Evolutionary conservation across 2,888 invertebrate genomes (phyloP), one percentile per base, ranked within the genome.

Genomic region (Coleophora deauratella): DNA sequence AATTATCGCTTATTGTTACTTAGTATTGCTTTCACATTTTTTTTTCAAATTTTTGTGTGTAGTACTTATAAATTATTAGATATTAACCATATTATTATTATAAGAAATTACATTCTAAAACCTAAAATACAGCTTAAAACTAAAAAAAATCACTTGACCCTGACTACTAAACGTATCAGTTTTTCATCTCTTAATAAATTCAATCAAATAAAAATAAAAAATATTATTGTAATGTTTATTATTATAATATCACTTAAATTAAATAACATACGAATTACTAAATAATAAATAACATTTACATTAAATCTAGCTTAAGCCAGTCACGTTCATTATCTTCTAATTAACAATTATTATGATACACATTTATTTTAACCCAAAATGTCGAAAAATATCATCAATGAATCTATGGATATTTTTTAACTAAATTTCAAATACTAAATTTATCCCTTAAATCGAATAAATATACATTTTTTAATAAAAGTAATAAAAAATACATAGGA

Each of bases 261-360:
- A 33, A 33, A 37, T 40, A 34, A 11, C 21, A 21, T 21, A 21
- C 13, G n/a, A 37, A 33, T 35, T 70, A 56, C 54, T 82, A 84
- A 66, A 84, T 68, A 84, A 81, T 84, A 84, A 84, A 84, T 84
- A 84, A 84, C 84, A 80, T 68, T 67, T 65, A 45, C 40, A 38
- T 27, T 37, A 11, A 21, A 21, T 62, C 21, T 63, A 64, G 55
- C 49, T 55, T 60, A 67, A 62, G 62, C 74, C 74, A 80, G 77
- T 77, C 77, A 60, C 61, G 15, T 59, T 62, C 58, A 58, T 58
- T 55, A 59, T 21, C 21, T 21, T 6, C 21, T 21, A 21, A 21
- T 4, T 21, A 4, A 21, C 21, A 21, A 21, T 3, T 21, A 21
- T 21, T 21, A 52, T 51, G 50, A 41, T 43, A 45, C 42, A 21